Conservation (phyloP, 2,113 vertebrate genomes). For the Pygoscelis antarcticus region DNA sequence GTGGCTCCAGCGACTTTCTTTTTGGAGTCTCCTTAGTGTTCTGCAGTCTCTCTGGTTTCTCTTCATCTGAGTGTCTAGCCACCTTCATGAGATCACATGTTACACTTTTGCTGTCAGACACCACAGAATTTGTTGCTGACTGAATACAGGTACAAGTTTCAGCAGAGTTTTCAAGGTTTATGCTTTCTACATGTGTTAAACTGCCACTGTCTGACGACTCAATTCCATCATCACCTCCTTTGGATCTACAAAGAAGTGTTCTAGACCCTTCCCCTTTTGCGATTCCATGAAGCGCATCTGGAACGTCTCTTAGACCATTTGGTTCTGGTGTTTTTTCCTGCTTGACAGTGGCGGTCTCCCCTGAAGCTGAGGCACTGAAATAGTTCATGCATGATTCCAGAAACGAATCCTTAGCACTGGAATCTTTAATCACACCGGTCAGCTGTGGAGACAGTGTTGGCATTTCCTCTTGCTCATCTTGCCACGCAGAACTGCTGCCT, state of each 20-base stretch:
- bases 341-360: not conserved
- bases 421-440: not conserved
- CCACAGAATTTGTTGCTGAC: not conserved
- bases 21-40: conserved; percentile 38
- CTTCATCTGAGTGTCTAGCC: not conserved
- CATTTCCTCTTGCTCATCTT: conserved; percentile 64
- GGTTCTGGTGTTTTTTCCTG: not conserved
- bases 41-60: not conserved
- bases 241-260: not conserved
- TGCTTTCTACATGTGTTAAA: not conserved
- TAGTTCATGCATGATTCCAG: conserved; percentile 53
- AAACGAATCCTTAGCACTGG: not conserved
- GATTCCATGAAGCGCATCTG: not conserved
- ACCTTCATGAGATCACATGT: not conserved
- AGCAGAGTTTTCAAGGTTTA: not conserved
- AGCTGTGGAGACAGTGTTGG: conserved; percentile 69
- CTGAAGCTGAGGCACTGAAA: conserved; percentile 24
- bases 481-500: not conserved
- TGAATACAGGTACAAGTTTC: not conserved
- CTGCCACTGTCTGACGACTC: not conserved
- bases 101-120: not conserved
- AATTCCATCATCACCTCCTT: not conserved
- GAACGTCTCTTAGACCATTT: not conserved
- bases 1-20: conserved; percentile 55
- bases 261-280: not conserved